phyloP scores from a whole-genome alignment of 2,113 vertebrate species.

The Girardinichthys multiradiatus region DNA sequence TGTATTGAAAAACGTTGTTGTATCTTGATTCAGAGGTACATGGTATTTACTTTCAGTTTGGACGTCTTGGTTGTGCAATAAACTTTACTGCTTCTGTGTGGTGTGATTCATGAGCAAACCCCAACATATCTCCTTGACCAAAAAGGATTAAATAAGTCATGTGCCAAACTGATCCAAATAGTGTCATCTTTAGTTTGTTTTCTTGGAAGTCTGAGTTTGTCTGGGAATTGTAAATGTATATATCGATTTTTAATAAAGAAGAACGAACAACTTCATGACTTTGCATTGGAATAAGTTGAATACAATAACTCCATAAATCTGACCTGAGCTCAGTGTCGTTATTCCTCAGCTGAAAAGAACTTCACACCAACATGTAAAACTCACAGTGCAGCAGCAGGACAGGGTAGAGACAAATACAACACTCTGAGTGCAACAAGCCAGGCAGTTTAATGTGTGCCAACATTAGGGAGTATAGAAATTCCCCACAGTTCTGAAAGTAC shows the following conservation, averaged over 20 bases:
- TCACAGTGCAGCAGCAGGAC: constrained; percentile 24
- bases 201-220: constrained; percentile 36
- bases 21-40: background rate
- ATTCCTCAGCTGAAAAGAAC: constrained; percentile 28
- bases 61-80: constrained; percentile 4
- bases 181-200: constrained; percentile 25
- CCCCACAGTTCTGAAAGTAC: constrained; percentile 48
- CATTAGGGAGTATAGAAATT: constrained; percentile 57
- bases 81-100: constrained; percentile 25
- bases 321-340: constrained; percentile 19
- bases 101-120: constrained; percentile 44
- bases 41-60: constrained; percentile 11
- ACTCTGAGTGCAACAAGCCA: background rate
- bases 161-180: constrained; percentile 12
- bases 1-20: constrained; percentile 4
- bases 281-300: constrained; percentile 50
- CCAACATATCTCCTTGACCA: background rate
- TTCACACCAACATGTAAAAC: constrained; percentile 39
- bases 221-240: constrained; percentile 24
- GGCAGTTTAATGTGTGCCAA: constrained; percentile 19
- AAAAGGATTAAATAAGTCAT: constrained; percentile 4
- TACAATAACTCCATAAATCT: background rate
- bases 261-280: constrained; percentile 12
- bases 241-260: constrained; percentile 65
- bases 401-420: constrained; percentile 36